phyloP scores from a whole-genome alignment of 2,113 vertebrate species.

The Chaetodon trifascialis region DNA sequence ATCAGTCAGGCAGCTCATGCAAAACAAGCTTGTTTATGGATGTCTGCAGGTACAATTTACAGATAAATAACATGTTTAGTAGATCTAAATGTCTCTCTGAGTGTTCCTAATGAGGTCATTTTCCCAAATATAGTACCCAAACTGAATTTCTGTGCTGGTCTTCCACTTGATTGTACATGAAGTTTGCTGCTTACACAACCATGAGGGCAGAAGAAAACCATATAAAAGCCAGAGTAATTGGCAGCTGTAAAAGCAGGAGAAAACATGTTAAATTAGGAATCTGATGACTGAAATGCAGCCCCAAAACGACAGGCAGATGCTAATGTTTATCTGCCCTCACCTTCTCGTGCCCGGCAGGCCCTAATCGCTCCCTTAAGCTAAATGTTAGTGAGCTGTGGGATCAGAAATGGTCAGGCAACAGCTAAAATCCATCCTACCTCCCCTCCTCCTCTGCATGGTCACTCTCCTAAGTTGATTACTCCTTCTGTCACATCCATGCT shows the following conservation, averaged over 20 bases:
- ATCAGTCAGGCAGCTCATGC: constrained; percentile 38
- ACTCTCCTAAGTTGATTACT: not conserved
- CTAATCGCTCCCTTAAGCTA: constrained; percentile 56
- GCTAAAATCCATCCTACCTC: constrained; percentile 15
- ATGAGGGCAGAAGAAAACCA: not conserved
- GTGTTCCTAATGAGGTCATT: constrained; percentile 25
- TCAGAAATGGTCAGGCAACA: constrained; percentile 34
- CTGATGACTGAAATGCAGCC: not conserved
- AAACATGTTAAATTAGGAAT: constrained; percentile 17
- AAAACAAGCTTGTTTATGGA: constrained; percentile 52
- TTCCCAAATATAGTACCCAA: constrained; percentile 23
- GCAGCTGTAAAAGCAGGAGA: constrained; percentile 6
- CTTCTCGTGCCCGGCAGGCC: constrained; percentile 8
- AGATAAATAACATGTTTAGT: constrained; percentile 51
- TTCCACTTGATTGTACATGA: constrained; percentile 33
- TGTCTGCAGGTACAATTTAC: constrained; percentile 52
- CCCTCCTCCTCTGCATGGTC: not conserved
- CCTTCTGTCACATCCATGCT: not conserved
- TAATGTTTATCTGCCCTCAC: constrained; percentile 44
- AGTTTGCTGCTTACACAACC: constrained; percentile 27
- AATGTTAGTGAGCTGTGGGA: constrained; percentile 45
- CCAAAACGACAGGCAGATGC: not conserved
- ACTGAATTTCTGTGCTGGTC: constrained; percentile 20
- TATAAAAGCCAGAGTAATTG: constrained; percentile 16
- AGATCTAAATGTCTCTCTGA: constrained; percentile 31